These are phyloP conservation scores for Ochropleura leucogaster DNA, from an alignment of 2,888 invertebrate species.

Conservation along the genomic window DNA sequence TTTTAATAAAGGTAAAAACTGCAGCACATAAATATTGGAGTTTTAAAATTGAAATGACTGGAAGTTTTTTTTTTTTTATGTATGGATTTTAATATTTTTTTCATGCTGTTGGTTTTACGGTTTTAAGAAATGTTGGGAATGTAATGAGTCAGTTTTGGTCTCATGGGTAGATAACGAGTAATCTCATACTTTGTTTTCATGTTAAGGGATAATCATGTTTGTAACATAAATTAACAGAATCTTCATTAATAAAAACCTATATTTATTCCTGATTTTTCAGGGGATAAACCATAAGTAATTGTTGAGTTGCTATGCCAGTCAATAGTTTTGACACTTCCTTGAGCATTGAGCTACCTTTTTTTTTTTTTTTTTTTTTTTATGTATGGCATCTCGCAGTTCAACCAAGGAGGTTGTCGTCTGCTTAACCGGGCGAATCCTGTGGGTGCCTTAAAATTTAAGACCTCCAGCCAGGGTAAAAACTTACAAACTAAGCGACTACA, in stretches of 20 bases:
- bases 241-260: background rate
- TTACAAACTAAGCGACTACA: too few species aligned
- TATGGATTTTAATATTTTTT: conserved; percentile 10
- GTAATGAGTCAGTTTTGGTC: too few species aligned
- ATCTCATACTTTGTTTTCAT: background rate
- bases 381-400: too few species aligned
- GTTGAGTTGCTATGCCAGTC: conserved; percentile 12
- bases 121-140: background rate
- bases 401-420: too few species aligned
- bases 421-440: too few species aligned
- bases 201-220: background rate
- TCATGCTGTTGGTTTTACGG: background rate
- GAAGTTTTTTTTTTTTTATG: conserved; percentile 16
- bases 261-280: background rate
- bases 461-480: too few species aligned
- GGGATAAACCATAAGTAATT: background rate
- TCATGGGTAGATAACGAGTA: background rate
- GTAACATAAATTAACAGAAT: background rate
- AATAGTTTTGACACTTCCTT: conserved; percentile 9
- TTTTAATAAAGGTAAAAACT: conserved; percentile 56
- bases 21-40: conserved; percentile 25
- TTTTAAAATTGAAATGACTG: conserved; percentile 41
- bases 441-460: too few species aligned
- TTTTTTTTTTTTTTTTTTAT: too few species aligned
- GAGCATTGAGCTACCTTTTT: conserved; percentile 1